Conservation (phyloP, 2,113 vertebrate species). For the Pterocles burchelli region DNA sequence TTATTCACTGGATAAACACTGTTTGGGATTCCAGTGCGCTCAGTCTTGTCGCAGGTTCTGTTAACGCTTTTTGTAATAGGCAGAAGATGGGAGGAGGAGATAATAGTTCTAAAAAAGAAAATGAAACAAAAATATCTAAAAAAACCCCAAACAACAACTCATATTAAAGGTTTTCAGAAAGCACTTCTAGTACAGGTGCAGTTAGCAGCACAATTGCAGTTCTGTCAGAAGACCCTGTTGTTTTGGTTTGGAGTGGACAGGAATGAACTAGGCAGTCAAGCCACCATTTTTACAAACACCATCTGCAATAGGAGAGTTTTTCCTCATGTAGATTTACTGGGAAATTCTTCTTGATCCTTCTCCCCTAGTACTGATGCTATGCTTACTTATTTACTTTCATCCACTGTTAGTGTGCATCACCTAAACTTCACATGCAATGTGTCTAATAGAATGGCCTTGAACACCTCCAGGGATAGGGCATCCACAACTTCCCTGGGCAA, state of each 20-base stretch:
- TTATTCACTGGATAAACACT: background rate
- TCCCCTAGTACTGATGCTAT: accelerated
- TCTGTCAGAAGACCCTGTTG: background rate
- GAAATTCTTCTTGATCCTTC: background rate
- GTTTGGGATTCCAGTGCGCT: background rate
- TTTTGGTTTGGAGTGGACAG: background rate
- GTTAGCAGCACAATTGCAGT: background rate
- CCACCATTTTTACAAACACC: background rate
- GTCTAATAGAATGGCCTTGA: background rate
- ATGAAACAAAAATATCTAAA: background rate
- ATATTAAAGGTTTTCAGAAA: background rate
- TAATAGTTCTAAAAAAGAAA: background rate
- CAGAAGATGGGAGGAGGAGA: background rate
- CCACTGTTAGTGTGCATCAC: background rate
- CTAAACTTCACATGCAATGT: background rate
- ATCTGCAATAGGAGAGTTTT: background rate
- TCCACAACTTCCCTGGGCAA: no score
- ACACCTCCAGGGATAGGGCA: no score
- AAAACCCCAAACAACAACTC: background rate
- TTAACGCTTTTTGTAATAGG: background rate
- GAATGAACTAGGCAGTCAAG: background rate
- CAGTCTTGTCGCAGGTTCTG: background rate
- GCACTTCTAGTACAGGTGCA: background rate
- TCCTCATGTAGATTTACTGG: background rate
- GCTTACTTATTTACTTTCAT: background rate